Evolutionary conservation across 2,888 invertebrate genomes (phyloP), one percentile per base, ranked within the genome.

Genomic region (Resseliella maxima): DNA sequence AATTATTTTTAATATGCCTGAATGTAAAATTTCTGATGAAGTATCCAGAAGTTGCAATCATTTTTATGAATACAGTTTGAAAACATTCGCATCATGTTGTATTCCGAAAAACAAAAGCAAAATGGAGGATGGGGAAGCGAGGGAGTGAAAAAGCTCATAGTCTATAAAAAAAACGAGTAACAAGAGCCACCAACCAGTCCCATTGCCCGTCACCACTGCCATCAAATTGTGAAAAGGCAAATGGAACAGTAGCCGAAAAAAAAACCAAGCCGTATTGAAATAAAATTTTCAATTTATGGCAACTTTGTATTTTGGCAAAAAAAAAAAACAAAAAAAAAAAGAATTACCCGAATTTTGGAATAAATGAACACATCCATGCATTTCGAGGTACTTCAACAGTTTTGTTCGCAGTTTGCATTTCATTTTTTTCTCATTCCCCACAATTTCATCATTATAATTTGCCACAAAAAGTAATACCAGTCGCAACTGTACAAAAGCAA

Each of bases 281-380:
- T 72, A 72, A 72, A 72, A 72, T 72, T 72, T 72, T 72, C 72
- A 72, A 72, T 72, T 72, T 72, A 72, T 72, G 72, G 35, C 27
- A 72, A 72, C 72, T 72, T 72, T 72, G 72, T 72, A 35, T 72
- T 72, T 72, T 2, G 18, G 12, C 72, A 0, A 31, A 31, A 59
- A 59, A 8, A 12, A 41, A 41, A 41, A 12, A 41, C 5, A 12
- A 50, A 50, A 50, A 50, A 50, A 50, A 50, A 50, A n/a, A n/a
- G n/a, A n/a, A n/a, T n/a, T 31, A 72, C 3, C 31, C 35, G 72
- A 72, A 72, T 72, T 72, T 72, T 15, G 35, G 18, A 31, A 72
- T 72, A 72, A 72, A 72, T 72, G 72, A 72, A 72, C 72, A 35
- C 15, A 72, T 72, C 31, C 72, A 72, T 35, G 72, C 31, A 31